Evolutionary conservation across 2,797 vertebrate species (phyloP).

Genomic region (Bradypodion ventrale): DNA sequence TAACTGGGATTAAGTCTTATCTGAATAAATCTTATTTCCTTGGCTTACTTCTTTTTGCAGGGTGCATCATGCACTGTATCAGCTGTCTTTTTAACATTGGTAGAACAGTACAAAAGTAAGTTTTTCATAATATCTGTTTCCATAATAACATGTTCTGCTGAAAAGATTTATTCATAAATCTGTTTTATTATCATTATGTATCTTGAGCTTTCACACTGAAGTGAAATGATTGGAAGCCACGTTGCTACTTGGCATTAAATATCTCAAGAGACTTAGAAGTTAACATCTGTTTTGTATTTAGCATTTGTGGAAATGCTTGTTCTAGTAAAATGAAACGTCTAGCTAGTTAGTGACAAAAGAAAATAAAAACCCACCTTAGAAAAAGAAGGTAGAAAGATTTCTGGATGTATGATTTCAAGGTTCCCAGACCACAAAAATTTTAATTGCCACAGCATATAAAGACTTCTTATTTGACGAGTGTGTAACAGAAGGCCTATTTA

Average conservation of each 20-base stretch:
- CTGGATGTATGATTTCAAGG: constrained; percentile 52
- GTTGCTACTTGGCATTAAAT: constrained; percentile 49
- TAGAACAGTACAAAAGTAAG: constrained; percentile 2
- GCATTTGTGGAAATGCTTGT: constrained; percentile 41
- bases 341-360: constrained; percentile 51
- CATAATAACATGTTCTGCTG: constrained; percentile 23
- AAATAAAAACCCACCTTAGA: constrained; percentile 45
- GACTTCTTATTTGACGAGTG: constrained; percentile 52
- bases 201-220: constrained; percentile 25
- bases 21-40: not conserved
- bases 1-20: too few species aligned
- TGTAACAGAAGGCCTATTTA: constrained; percentile 54
- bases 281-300: constrained; percentile 69
- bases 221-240: constrained; percentile 28
- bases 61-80: not conserved
- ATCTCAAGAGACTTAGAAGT: constrained; percentile 46
- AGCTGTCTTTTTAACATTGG: not conserved
- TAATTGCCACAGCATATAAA: constrained; percentile 56
- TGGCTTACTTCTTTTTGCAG: not conserved
- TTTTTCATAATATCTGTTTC: constrained; percentile 15
- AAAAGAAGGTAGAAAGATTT: constrained; percentile 52
- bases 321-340: constrained; percentile 62
- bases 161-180: constrained; percentile 32
- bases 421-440: constrained; percentile 65
- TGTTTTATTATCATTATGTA: constrained; percentile 23